Evolutionary conservation across 92 coral and sea anemone species (phyloP).

Genomic region (Phymanthus crucifer): DNA sequence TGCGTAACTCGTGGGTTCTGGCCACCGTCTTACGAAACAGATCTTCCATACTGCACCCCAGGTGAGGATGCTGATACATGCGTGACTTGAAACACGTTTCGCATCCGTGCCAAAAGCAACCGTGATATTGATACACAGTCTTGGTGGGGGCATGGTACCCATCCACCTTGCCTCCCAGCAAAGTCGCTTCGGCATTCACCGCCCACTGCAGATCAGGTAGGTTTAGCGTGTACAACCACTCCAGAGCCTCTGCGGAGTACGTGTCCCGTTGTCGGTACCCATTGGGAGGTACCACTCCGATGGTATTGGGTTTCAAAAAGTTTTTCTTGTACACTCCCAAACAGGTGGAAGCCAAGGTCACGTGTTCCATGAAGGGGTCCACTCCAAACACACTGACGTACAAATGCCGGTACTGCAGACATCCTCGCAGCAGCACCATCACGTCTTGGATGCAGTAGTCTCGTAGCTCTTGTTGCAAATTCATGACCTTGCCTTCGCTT

Average conservation of each 20-base stretch:
- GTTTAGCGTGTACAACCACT: conserved; percentile 19
- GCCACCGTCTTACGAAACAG: neutral
- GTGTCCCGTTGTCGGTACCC: conserved; percentile 14
- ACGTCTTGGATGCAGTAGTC: conserved; percentile 32
- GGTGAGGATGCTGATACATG: neutral
- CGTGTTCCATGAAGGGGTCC: conserved; percentile 11
- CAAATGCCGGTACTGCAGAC: conserved; percentile 11
- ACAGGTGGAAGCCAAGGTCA: conserved; percentile 22
- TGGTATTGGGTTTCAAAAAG: neutral
- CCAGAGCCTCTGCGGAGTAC: conserved; percentile 6
- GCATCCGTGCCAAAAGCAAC: conserved; percentile 27
- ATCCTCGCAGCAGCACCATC: conserved; percentile 11
- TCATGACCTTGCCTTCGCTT: neutral
- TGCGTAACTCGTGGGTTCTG: neutral
- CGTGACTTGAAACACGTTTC: neutral
- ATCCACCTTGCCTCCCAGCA: conserved; percentile 24
- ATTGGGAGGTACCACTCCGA: conserved; percentile 22
- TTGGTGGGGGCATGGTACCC: conserved; percentile 2
- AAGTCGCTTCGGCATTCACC: neutral
- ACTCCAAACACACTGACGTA: neutral
- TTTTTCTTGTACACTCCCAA: neutral
- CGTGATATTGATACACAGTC: conserved; percentile 20
- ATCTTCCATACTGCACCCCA: conserved; percentile 1
- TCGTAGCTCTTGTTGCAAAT: conserved; percentile 8
- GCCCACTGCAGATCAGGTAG: neutral